These are phyloP conservation scores for Habrosyne pyritoides DNA, from an alignment of 2,888 invertebrate genomes.

Conservation along the genomic window DNA sequence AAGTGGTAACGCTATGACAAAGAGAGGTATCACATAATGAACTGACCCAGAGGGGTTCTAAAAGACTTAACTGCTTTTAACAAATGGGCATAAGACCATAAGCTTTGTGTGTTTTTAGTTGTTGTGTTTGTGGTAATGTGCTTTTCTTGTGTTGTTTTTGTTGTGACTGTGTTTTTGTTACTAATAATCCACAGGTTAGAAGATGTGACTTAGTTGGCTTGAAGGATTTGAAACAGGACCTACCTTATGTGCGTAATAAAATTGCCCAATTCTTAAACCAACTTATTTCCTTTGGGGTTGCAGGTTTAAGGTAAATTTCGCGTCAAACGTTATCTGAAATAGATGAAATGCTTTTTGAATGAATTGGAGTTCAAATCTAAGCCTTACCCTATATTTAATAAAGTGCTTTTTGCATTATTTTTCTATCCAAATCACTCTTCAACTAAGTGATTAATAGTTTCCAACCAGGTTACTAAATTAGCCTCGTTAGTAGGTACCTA, in stretches of 20 bases:
- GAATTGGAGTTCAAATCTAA: neutral
- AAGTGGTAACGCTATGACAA: too few species aligned
- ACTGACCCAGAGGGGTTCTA: too few species aligned
- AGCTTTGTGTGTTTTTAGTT: neutral
- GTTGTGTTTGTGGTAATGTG: slow-evolving; percentile 8
- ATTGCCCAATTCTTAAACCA: slow-evolving; percentile 85
- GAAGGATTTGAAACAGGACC: slow-evolving; percentile 88
- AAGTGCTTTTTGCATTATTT: neutral
- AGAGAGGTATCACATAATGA: too few species aligned
- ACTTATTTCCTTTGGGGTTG: slow-evolving; percentile 86
- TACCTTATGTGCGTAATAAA: slow-evolving; percentile 84
- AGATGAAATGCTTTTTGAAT: neutral
- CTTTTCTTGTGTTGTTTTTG: neutral
- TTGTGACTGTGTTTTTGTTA: slow-evolving; percentile 12
- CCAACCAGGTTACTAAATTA: neutral
- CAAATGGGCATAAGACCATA: neutral
- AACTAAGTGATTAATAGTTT: neutral
- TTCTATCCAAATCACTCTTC: neutral
- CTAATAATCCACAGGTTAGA: slow-evolving; percentile 71
- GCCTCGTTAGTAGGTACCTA: neutral
- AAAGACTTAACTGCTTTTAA: too few species aligned
- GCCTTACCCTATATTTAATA: neutral
- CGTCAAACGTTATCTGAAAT: neutral
- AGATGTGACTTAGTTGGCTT: slow-evolving; percentile 88
- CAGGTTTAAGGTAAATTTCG: slow-evolving; percentile 63